Evolutionary conservation across 2,888 invertebrate species (phyloP).

Genomic region (Artemia sp.): DNA sequence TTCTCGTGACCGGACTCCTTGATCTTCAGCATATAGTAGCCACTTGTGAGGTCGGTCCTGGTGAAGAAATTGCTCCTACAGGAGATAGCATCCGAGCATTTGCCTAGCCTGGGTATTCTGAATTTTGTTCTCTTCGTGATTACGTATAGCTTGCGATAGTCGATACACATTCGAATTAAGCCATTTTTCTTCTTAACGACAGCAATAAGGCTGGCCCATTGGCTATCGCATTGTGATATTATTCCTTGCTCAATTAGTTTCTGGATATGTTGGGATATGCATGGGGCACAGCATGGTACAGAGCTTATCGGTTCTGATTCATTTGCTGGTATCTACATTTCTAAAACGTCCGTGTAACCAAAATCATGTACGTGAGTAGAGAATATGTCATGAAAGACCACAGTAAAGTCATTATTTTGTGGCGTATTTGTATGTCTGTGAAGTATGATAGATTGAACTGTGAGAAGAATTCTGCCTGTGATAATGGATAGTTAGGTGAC

Average conservation of each 20-base stretch:
- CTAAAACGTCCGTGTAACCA: not conserved
- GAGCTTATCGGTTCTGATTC: not conserved
- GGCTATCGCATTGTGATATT: conserved; percentile 25
- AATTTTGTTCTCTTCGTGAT: conserved; percentile 2
- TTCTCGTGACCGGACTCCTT: conserved; percentile 1
- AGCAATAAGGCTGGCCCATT: conserved; percentile 27
- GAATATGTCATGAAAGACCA: not conserved
- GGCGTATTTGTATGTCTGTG: not conserved
- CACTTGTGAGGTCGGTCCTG: conserved; percentile 3
- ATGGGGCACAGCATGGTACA: not conserved
- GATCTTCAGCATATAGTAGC: conserved; percentile 2
- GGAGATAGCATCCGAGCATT: conserved; percentile 9
- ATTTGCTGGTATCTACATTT: not conserved
- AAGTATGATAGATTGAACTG: not conserved
- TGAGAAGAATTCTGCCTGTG: not conserved
- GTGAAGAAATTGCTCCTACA: not conserved
- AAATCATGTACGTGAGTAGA: not conserved
- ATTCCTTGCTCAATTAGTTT: no score
- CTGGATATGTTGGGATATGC: not conserved
- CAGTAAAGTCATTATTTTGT: not conserved
- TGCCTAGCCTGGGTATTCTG: not conserved
- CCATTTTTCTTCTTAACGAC: conserved; percentile 27
- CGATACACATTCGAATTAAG: conserved; percentile 27
- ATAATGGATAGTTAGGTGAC: not conserved
- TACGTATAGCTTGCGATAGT: conserved; percentile 24